Base-by-base conservation (phyloP, 2,797 vertebrate genomes). In the Cyprinella venusta region DNA sequence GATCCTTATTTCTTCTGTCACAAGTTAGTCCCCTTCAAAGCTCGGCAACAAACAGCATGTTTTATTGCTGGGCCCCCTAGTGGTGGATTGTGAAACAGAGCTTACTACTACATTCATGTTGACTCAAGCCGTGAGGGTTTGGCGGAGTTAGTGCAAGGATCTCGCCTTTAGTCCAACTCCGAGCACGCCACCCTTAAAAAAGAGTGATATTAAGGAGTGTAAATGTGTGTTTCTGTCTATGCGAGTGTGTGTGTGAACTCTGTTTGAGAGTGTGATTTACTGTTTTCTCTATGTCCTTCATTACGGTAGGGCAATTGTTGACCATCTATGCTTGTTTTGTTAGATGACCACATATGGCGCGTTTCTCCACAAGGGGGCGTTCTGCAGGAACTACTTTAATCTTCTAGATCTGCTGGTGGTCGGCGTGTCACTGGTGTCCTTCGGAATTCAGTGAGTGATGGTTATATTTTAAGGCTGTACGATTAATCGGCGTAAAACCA, bases 291-390 rank as follows among this genome's bases (percentile, higher is more conserved):
- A 0, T 69, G 16, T 65, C 45, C 18, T 52, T 21, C 12, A 8
- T 30, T 65, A 18, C 54, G 16, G 67, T 70, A 38, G 68, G 71
- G 16, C 10, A 85, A 3, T 33, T 7, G 82, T 88, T 86, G 69
- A 80, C 52, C 33, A 16, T 67, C 36, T 67, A 10, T 10, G 40
- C 21, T 80, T 79, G 84, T 84, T 93, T 92, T 91, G 59, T 84
- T 93, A 99, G 98, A 98, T 99, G 97, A 98, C 96, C 5, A 97
- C 97, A n/a, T 99, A 97, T 65, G 98, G 98, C 91, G 98, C 98
- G 7, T 97, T 99, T 92, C 96, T 99, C 88, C 98, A 99, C 94
- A 98, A 99, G 93, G 98, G 98, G 78, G 97, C 98, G 56, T 99
- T 99, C 94, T 99, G 98, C 92, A 96, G 98, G 89, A 99, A 99